Conservation (phyloP, 2,888 invertebrate species). For the Caradrina clavipalpis region DNA sequence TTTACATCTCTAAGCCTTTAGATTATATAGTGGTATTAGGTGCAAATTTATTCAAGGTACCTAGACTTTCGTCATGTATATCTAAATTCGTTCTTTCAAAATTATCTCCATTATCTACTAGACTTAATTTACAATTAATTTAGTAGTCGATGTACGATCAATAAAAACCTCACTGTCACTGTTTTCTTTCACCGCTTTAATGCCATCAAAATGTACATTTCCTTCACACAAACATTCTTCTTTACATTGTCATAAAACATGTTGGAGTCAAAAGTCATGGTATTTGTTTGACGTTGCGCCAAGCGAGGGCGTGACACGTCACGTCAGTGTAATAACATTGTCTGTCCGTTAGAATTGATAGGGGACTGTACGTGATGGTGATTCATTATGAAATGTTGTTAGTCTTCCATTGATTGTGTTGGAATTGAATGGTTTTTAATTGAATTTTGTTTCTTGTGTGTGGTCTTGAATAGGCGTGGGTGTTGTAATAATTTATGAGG, state of each 20-base stretch:
- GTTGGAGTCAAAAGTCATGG: conserved; percentile 45
- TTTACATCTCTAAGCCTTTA: conserved; percentile 13
- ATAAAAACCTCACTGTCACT: neutral
- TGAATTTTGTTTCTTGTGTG: conserved; percentile 30
- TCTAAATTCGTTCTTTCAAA: neutral
- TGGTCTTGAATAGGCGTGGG: conserved; percentile 20
- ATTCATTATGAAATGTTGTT: conserved; percentile 56
- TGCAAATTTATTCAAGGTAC: neutral
- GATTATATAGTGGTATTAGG: neutral
- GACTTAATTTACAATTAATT: neutral
- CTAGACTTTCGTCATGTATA: neutral
- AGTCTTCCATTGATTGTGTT: conserved; percentile 43
- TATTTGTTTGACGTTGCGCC: conserved; percentile 55
- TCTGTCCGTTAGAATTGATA: conserved; percentile 46
- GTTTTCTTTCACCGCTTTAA: neutral
- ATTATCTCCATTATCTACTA: neutral
- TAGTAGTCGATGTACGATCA: neutral
- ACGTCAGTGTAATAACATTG: conserved; percentile 52
- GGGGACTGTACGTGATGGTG: conserved; percentile 34
- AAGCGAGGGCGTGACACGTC: conserved; percentile 50
- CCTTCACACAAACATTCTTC: conserved; percentile 18
- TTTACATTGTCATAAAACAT: conserved; percentile 38
- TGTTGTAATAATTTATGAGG: neutral
- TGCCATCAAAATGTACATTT: conserved; percentile 6
- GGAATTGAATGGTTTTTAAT: conserved; percentile 45